Percentiles rank a stretch among this genome's conserved stretches.
Evolutionary conservation across 2,113 vertebrate species (phyloP).

Genomic region (Ciconia maguari): DNA sequence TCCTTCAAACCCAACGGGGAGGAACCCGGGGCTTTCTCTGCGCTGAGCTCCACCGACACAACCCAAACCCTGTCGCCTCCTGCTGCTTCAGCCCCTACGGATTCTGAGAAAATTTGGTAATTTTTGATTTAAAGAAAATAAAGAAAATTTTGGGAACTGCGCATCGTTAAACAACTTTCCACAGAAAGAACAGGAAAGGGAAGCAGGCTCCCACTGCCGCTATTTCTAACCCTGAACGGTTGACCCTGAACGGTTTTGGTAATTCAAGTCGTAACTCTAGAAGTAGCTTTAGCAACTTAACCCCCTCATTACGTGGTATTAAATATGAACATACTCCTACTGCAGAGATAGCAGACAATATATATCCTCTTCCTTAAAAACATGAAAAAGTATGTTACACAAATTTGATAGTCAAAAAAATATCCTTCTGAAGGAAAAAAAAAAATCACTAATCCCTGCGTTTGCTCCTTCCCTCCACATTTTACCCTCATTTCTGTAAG

Average conservation of each 20-base stretch:
- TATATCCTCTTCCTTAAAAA: neutral
- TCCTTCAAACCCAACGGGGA: neutral
- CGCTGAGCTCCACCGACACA: neutral
- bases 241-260: neutral
- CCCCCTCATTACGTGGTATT: neutral
- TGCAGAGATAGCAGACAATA: neutral
- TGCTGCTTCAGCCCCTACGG: neutral
- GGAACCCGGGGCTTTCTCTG: neutral
- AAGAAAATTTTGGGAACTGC: neutral
- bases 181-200: neutral
- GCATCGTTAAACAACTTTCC: neutral
- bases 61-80: neutral
- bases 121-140: neutral
- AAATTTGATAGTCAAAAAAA: neutral
- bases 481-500: neutral
- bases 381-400: neutral
- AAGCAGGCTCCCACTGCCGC: accelerated
- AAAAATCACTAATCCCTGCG: accelerated
- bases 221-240: neutral
- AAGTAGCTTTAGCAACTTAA: neutral
- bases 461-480: neutral
- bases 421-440: neutral
- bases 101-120: neutral
- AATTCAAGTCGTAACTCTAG: neutral
- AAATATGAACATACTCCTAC: neutral